Base-by-base conservation (phyloP, 1,140 invertebrate genomes). In the Carcinoscorpius rotundicauda region DNA sequence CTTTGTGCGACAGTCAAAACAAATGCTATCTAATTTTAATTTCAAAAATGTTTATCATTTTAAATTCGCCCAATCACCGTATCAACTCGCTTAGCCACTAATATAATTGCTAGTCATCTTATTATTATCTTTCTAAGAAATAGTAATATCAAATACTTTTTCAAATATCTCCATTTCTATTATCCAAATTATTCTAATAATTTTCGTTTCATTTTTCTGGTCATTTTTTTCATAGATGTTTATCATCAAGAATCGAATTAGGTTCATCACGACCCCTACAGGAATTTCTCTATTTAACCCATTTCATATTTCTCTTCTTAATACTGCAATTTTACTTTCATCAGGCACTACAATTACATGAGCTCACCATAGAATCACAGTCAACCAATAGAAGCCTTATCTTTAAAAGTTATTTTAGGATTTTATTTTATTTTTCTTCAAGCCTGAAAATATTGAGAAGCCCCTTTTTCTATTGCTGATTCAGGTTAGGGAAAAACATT, bases 91-190 rank as follows among this genome's bases (percentile, higher is more conserved):
- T 73, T 86, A 77, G 78, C 81, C 6, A 84, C 84, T 56, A 85
- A 85, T 79, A 84, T 85, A 81, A 84, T 85, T 78, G 83, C 84
- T 9, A 83, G 84, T 0, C 84, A 85, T 73, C 74, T 86, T 74
- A 70, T 86, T 65, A 68, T 78, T 75, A 80, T 79, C 50, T 72
- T 84, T 71, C 70, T 83, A 73, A 78, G 81, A 68, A 78, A 77
- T 74, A 68, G 62, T 66, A 65, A 76, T 51, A 10, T n/a, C 29
- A 53, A 63, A 60, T 63, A 73, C 63, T 58, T 4, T 66, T 71
- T 66, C 78, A 55, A 72, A 73, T 71, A 65, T 78, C 71, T 68
- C 79, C 73, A 69, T 81, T 71, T 67, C 78, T 69, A 51, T 67
- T 58, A 70, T 68, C 60, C 80, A 82, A 79, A 78, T 82, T 70